Evolutionary conservation across 2,888 invertebrate species (phyloP).

Genomic region (Cheilosia vulpina): DNA sequence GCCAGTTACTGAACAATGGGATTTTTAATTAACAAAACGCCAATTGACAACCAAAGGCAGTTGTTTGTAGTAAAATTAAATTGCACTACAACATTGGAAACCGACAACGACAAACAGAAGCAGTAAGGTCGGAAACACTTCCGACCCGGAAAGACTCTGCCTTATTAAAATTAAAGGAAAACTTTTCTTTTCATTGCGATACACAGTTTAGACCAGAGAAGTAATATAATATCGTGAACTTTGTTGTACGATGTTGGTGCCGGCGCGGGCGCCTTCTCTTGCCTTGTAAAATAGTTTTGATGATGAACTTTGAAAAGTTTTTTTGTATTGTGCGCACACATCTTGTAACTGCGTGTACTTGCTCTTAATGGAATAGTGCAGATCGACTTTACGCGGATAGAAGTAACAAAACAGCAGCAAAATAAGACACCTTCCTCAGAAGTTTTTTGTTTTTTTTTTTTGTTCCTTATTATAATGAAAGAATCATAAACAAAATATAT

Average conservation of each 20-base stretch:
- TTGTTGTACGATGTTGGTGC: slow-evolving; percentile 11
- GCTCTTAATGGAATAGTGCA: not conserved
- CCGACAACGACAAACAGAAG: slow-evolving; percentile 35
- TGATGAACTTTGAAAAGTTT: slow-evolving; percentile 57
- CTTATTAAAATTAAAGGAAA: slow-evolving; percentile 70
- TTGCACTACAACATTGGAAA: slow-evolving; percentile 28
- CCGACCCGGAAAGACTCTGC: slow-evolving; percentile 57
- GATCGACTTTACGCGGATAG: slow-evolving; percentile 27
- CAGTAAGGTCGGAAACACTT: slow-evolving; percentile 55
- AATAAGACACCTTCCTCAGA: slow-evolving; percentile 15
- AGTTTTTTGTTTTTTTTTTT: not conserved
- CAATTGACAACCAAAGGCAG: slow-evolving; percentile 27
- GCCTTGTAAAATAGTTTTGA: slow-evolving; percentile 52
- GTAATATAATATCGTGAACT: slow-evolving; percentile 51
- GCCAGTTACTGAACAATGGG: slow-evolving; percentile 42
- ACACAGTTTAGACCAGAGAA: slow-evolving; percentile 40
- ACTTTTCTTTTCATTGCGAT: slow-evolving; percentile 59
- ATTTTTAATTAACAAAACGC: slow-evolving; percentile 66
- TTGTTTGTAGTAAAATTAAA: slow-evolving; percentile 25
- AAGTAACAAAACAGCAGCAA: slow-evolving; percentile 1
- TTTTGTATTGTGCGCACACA: slow-evolving; percentile 29
- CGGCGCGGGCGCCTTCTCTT: not conserved
- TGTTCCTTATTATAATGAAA: slow-evolving; percentile 18
- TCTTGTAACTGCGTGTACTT: slow-evolving; percentile 35
- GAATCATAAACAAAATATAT: not conserved